A percentile compares a stretch with the other conserved stretches of the same genome.
Evolutionary conservation across 2,888 invertebrate species (phyloP).

Genomic region (Lamellibrachia columna): DNA sequence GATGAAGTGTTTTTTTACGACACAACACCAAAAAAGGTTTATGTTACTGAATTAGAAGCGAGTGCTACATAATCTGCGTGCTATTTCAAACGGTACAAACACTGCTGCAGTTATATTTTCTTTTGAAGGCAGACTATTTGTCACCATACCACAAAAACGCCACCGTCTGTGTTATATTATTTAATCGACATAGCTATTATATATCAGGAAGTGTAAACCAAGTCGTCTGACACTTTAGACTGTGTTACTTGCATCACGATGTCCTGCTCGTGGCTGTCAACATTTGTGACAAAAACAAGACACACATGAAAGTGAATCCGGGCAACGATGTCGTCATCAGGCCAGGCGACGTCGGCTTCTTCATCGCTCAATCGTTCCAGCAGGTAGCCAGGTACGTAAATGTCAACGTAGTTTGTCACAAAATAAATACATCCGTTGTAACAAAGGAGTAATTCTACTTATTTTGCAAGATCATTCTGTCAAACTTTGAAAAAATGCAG

Average conservation of each 20-base stretch:
- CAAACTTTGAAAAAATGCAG: too few relatives aligned
- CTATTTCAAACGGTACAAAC: background rate
- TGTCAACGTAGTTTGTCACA: too few relatives aligned
- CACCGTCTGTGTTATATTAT: background rate
- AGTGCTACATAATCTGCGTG: too few relatives aligned
- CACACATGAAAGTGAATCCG: slow-evolving; percentile 35
- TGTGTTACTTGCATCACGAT: slow-evolving; percentile 35
- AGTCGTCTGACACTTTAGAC: slow-evolving; percentile 26
- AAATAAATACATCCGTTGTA: too few relatives aligned
- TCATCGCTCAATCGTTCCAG: slow-evolving; percentile 37
- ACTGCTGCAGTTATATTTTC: background rate
- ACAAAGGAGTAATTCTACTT: too few relatives aligned
- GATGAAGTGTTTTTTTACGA: too few relatives aligned
- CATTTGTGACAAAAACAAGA: background rate
- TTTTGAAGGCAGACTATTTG: background rate
- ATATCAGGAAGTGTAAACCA: too few relatives aligned
- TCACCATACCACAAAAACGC: background rate
- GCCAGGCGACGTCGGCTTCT: slow-evolving; percentile 32
- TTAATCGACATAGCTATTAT: background rate
- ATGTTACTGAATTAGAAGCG: too few relatives aligned
- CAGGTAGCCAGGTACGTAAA: slow-evolving; percentile 32
- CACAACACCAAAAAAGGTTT: too few relatives aligned
- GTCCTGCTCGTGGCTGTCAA: slow-evolving; percentile 38
- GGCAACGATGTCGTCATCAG: slow-evolving; percentile 32
- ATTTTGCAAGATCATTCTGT: too few relatives aligned